A percentile compares a stretch with the other conserved stretches of the same genome.
These are phyloP conservation scores for Carterocephalus palaemon DNA, from an alignment of 2,888 invertebrate genomes.

Conservation along the genomic window DNA sequence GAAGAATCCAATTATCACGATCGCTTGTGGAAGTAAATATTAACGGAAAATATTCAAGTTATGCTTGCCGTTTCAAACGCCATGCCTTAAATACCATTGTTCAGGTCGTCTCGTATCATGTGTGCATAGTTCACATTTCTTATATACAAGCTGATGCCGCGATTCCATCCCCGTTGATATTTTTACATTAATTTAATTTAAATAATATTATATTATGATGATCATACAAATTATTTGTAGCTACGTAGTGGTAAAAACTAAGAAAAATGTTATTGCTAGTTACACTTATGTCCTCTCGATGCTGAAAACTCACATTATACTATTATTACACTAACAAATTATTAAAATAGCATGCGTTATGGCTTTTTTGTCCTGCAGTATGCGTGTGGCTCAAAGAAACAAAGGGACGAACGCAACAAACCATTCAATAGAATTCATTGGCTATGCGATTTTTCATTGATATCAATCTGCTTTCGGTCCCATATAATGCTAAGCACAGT, in stretches of 20 bases:
- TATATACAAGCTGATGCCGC: no score
- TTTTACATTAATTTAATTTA: no score
- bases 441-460: constrained; percentile 48
- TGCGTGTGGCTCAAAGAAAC: no score
- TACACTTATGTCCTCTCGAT: no score
- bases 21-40: constrained; percentile 15
- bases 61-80: constrained; percentile 20
- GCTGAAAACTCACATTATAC: background rate
- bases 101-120: constrained; percentile 27
- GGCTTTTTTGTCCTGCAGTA: background rate
- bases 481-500: constrained; percentile 44
- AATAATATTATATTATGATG: no score
- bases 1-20: constrained; percentile 14
- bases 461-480: constrained; percentile 50
- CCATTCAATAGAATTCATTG: constrained; percentile 39
- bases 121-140: constrained; percentile 32
- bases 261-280: no score
- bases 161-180: no score
- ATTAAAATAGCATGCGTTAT: background rate
- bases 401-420: no score
- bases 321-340: background rate
- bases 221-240: no score
- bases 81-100: constrained; percentile 27
- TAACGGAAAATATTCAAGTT: constrained; percentile 18
- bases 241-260: no score